Base-by-base conservation (phyloP, 2,113 vertebrate species). In the Pogonocichla stellata region DNA sequence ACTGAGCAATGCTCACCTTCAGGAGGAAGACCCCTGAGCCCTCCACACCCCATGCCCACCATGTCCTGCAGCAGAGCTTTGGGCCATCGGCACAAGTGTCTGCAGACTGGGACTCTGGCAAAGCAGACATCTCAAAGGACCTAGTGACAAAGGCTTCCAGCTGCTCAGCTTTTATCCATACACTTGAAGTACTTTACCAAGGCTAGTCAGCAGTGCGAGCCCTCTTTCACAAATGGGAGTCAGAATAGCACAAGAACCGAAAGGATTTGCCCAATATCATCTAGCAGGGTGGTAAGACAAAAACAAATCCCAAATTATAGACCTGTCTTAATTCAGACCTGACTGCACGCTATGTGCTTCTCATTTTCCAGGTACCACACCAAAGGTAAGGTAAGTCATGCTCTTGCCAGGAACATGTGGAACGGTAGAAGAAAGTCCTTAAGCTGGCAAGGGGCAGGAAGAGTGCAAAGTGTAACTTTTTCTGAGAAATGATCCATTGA, bases 1-100 rank as follows among this genome's bases (percentile, higher is more conserved):
- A 80, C 12, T 0, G 14, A 75, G 42, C 1, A 1, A 33, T 16
- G n/a, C 19, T 31, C 22, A 25, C 29, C 15, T 48, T 40, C 33
- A 40, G 31, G 26, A 72, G 53, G 15, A 79, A 67, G 31, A 8
- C 2, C 13, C 8, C 26, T 38, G 53, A 18, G 29, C 29, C 80
- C 38, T 56, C 47, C 53, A 38, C 0, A 40, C 2, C 8, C 33
- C 1, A 0, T 24, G 57, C 38, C 53, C 29, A 61, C 15, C 26
- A 26, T 1, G 3, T 22, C 64, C 48, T 75, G 67, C 54, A 45
- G 40, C 28, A 80, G 53, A 60, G 40, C 48, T 75, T 17, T 56
- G 62, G 62, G 50, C 24, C 28, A 56, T 53, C 36, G 57, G 40
- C 40, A 69, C 36, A 66, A 43, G 5, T 0, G 3, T 15, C 23